Base-by-base conservation (phyloP, 1,140 invertebrate species). In the Drosophila obscura region DNA sequence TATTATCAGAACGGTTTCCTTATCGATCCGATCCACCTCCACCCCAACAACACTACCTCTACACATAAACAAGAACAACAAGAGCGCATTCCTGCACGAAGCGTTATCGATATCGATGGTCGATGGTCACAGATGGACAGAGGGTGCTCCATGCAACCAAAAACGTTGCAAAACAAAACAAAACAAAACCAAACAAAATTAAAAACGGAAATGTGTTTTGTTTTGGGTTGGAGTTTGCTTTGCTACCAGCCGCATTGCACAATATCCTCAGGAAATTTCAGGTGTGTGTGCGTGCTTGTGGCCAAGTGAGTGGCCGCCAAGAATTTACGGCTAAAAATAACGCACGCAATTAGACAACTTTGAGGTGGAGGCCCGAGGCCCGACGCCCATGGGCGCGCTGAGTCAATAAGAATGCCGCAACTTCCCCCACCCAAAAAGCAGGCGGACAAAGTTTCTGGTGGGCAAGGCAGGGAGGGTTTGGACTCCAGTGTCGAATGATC, bases 301-400 rank as follows among this genome's bases (percentile, higher is more conserved):
- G 44, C 57, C 52, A 31, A 62, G 50, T 46, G 57, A 62, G 39
- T 73, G 60, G 58, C 55, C 65, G 24, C 43, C 46, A 67, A 71
- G 65, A 76, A 84, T 80, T 80, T 73, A 80, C 77, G 71, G 62
- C 80, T 83, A 72, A 84, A 83, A 72, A 79, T 73, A 83, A 79
- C 58, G 63, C 80, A 79, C 66, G 76, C 80, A 83, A 66, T 83
- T 62, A 55, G 48, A 67, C 57, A 68, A 35, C 28, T 45, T 31
- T 1, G 9, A 51, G 50, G 50, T 46, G 66, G 66, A 67, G 63
- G 55, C n/a, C 26, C 31, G 66, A 67, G 63, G 55, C n/a, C 26
- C 31, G 35, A 4, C 9, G 35, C 35, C 35, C 35, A 13, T 39
- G 11, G 35, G 35, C 35, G 35, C 35, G 35, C 35, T 13, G 35